A percentile compares a stretch with the other conserved stretches of the same genome.
phyloP scores from a whole-genome alignment of 2,113 vertebrate species.

The Neofelis nebulosa region DNA sequence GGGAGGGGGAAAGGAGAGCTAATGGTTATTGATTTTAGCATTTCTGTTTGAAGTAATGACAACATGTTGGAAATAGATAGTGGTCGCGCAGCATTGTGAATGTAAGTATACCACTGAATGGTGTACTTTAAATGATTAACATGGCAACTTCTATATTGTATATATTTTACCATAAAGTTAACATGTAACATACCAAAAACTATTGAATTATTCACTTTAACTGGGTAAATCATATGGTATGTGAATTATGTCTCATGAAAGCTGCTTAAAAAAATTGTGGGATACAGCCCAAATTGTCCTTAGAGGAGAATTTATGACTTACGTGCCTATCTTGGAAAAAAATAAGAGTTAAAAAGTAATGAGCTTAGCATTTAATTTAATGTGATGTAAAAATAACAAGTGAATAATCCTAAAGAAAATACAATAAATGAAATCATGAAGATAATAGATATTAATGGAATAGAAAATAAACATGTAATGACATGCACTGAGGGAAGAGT shows the following conservation, averaged over 20 bases:
- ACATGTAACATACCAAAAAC: not conserved
- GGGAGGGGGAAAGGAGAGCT: not conserved
- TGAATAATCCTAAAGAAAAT: not conserved
- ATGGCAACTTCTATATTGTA: not conserved
- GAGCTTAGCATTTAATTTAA: constrained; percentile 2
- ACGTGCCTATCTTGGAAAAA: not conserved
- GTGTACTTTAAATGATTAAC: not conserved
- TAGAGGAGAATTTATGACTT: not conserved
- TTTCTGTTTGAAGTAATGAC: not conserved
- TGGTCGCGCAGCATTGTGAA: not conserved
- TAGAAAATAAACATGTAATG: not conserved
- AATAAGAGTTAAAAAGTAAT: not conserved
- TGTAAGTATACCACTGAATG: not conserved
- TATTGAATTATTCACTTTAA: not conserved
- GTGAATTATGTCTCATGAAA: not conserved
- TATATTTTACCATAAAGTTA: not conserved
- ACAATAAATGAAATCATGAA: not conserved
- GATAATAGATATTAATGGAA: not conserved
- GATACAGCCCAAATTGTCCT: not conserved
- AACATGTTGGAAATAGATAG: not conserved
- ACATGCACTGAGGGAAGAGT: not conserved
- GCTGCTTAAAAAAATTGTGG: not conserved
- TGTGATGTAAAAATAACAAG: not conserved
- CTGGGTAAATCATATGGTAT: not conserved
- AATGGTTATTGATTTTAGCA: not conserved